Evolutionary conservation across 2,888 invertebrate genomes (phyloP).

Genomic region (Meganola albula): DNA sequence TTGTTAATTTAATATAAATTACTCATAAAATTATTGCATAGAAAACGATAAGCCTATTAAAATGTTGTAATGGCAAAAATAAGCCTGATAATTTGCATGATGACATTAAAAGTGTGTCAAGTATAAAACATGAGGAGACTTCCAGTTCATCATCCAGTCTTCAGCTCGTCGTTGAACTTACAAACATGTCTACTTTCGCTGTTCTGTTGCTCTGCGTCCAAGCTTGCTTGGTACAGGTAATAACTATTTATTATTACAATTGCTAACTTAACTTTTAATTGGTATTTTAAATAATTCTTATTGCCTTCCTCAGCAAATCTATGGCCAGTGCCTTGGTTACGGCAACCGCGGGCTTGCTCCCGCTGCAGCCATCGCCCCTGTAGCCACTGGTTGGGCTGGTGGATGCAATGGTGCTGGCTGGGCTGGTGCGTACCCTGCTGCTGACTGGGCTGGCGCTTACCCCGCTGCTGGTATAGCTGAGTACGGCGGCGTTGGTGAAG

Average conservation of each 20-base stretch:
- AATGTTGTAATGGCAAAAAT: background rate
- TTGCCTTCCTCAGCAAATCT: background rate
- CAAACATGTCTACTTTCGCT: slow-evolving; percentile 16
- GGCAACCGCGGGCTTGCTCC: too few relatives aligned
- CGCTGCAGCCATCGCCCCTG: too few relatives aligned
- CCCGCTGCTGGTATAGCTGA: background rate
- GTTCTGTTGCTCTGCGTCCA: slow-evolving; percentile 20
- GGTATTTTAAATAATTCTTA: too few relatives aligned
- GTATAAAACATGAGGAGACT: slow-evolving; percentile 7
- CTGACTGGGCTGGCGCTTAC: background rate
- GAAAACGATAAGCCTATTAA: background rate
- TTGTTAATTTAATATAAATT: slow-evolving; percentile 1
- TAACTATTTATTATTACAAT: too few relatives aligned
- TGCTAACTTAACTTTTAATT: too few relatives aligned
- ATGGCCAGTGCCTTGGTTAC: background rate
- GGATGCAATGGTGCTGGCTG: too few relatives aligned
- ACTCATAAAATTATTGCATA: background rate
- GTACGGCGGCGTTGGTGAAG: slow-evolving; percentile 26
- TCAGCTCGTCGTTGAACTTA: slow-evolving; percentile 7
- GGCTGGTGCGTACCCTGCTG: too few relatives aligned
- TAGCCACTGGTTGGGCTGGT: too few relatives aligned
- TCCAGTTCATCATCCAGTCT: slow-evolving; percentile 6
- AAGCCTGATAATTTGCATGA: background rate
- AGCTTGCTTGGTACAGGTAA: slow-evolving; percentile 21
- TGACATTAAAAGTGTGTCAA: too few relatives aligned